These are phyloP conservation scores for Bos javanicus DNA, from an alignment of 2,113 vertebrate species.

Conservation along the genomic window DNA sequence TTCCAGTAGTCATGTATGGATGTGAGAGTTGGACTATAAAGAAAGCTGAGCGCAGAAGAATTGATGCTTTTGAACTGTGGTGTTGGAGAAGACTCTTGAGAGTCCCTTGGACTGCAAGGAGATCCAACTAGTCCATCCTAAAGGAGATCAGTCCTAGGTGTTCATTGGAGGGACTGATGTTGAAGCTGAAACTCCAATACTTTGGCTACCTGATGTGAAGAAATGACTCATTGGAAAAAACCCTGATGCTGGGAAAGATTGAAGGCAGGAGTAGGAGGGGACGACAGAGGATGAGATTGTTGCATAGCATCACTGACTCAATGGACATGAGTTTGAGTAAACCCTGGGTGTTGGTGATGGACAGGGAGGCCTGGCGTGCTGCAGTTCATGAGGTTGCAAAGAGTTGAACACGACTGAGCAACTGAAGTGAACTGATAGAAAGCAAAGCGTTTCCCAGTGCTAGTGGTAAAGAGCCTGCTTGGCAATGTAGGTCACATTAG, in stretches of 20 bases:
- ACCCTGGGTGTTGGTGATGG: neutral
- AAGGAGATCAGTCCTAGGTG: neutral
- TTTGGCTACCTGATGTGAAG: neutral
- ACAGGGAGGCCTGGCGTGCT: neutral
- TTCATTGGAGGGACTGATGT: neutral
- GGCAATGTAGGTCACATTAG: neutral
- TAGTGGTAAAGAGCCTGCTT: neutral
- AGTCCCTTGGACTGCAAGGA: neutral
- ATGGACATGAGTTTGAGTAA: neutral
- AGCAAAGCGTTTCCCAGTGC: neutral
- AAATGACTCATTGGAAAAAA: neutral
- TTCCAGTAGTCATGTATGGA: neutral
- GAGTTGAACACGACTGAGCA: neutral
- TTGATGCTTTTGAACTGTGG: neutral
- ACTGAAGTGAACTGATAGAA: neutral
- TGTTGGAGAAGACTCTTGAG: neutral
- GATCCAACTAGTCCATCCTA: neutral
- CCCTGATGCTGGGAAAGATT: neutral
- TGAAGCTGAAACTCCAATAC: neutral
- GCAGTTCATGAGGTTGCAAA: neutral
- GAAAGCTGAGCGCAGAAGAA: accelerated
- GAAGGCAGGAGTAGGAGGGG: accelerated
- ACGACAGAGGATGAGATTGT: neutral
- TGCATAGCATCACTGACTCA: accelerated
- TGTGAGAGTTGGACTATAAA: neutral